Conservation (phyloP, 2,113 vertebrate species). For the Tragelaphus buxtoni region DNA sequence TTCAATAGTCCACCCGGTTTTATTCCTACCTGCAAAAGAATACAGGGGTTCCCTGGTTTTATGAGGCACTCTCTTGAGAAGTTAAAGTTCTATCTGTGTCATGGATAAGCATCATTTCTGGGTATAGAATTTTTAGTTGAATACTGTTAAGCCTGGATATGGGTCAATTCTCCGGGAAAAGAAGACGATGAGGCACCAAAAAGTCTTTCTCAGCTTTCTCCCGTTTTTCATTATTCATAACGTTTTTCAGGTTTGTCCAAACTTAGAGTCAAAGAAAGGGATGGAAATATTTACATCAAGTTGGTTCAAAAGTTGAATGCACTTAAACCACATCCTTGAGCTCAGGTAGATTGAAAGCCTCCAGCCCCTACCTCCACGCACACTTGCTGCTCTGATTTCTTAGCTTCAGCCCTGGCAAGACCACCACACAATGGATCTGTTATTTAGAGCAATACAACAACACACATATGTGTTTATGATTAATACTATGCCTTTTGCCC, state of each 20-base stretch:
- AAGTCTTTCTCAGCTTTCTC: neutral
- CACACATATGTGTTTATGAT: neutral
- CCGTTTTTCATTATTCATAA: neutral
- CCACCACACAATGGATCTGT: neutral
- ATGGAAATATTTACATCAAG: neutral
- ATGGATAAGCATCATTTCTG: neutral
- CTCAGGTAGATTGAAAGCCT: fast-evolving
- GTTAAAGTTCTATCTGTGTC: neutral
- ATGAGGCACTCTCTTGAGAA: neutral
- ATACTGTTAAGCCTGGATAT: neutral
- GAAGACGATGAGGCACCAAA: neutral
- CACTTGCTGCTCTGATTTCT: fast-evolving
- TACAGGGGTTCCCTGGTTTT: neutral
- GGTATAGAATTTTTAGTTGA: neutral
- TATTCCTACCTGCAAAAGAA: neutral
- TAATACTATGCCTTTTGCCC: neutral
- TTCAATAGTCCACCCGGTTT: neutral
- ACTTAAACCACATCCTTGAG: neutral
- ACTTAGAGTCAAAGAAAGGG: neutral
- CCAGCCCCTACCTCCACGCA: fast-evolving
- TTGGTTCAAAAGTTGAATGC: neutral
- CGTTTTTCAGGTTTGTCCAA: neutral
- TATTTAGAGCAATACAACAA: neutral
- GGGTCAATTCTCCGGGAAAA: neutral
- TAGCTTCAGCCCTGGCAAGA: fast-evolving